Base-by-base conservation (phyloP, 1,140 invertebrate species). In the Lucilia cuprina region DNA sequence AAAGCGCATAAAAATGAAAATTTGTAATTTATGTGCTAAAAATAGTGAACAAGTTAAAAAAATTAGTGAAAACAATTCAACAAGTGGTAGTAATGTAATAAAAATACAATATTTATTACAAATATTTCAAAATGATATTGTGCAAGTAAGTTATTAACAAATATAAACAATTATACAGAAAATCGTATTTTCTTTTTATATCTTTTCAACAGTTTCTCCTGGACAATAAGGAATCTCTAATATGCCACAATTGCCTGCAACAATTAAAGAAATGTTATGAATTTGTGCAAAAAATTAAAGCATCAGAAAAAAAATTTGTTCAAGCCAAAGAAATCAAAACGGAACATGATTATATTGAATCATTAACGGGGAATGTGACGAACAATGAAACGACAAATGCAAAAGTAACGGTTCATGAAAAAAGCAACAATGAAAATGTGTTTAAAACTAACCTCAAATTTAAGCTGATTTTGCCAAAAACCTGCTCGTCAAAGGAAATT, bases 271-370 rank as follows among this genome's bases (percentile, higher is more conserved):
- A n/a, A 2, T 83, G 82, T 35, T 83, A 34, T 13, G 82, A 35
- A n/a, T 83, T 83, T 74, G 55, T 34, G 14, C 82, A 83, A 70
- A 55, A 83, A 65, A 35, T 83, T 21, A 65, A 47, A 7, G 35
- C 34, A 5, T 35, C 34, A 19, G 14, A 25, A 21, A 19, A 50
- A 2, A 34, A 19, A 47, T 74, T 83, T 9, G 7, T 34, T 12
- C n/a, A 10, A 14, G 50, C 19, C 49, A 82, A 30, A 70, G n/a
- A 17, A 35, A 83, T n/a, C 12, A 19, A 30, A 35, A 83, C 13
- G 25, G 49, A 70, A 50, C 82, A 70, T 50, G 25, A 82, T 25
- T 25, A 35, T 70, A 25, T 25, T 35, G 55, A 70, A 5, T 9
- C 35, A 0, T 8, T 49, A 60, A 21, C n/a, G 7, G 14, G 30